phyloP scores from a whole-genome alignment of 2,888 invertebrate species.

The Zaprionus obscuricornis region DNA sequence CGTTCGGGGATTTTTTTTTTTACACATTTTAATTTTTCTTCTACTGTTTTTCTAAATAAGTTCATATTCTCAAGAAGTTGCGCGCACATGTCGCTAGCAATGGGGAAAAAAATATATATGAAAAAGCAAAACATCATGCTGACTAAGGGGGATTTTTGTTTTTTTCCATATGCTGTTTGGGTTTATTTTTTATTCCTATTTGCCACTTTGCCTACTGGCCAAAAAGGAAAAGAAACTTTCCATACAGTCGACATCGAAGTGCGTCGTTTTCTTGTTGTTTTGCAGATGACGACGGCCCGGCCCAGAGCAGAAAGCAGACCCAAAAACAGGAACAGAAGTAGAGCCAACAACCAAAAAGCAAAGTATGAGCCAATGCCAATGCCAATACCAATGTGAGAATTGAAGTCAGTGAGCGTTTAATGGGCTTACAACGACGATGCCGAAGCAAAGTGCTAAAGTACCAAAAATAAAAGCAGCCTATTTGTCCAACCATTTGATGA shows the following conservation, averaged over 20 bases:
- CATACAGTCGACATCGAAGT: slow-evolving; percentile 18
- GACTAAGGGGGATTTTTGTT: slow-evolving; percentile 56
- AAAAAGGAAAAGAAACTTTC: slow-evolving; percentile 30
- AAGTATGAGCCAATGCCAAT: not conserved
- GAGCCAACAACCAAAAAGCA: slow-evolving; percentile 13
- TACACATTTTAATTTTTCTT: slow-evolving; percentile 10
- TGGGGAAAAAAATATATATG: slow-evolving; percentile 10
- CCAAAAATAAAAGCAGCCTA: slow-evolving; percentile 27
- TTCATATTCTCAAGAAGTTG: slow-evolving; percentile 50
- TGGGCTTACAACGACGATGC: slow-evolving; percentile 60
- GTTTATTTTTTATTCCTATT: slow-evolving; percentile 13
- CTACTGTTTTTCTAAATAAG: slow-evolving; percentile 21
- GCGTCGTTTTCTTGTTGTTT: slow-evolving; percentile 13
- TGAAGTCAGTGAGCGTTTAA: slow-evolving; percentile 46
- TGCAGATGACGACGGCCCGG: slow-evolving; percentile 23
- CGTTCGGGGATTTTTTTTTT: slow-evolving; percentile 5
- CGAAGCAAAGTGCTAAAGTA: slow-evolving; percentile 30
- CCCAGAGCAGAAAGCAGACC: no score
- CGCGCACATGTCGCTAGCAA: slow-evolving; percentile 49
- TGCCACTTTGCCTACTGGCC: slow-evolving; percentile 51
- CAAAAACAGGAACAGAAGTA: no score
- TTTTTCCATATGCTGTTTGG: slow-evolving; percentile 29
- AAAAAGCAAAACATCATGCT: slow-evolving; percentile 64
- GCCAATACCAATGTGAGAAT: no score
- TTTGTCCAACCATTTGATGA: slow-evolving; percentile 23